phyloP scores from a whole-genome alignment of 30 jellyfish, hydroid and myxozoan genomes.

The Hydractinia symbiolongicarpus region DNA sequence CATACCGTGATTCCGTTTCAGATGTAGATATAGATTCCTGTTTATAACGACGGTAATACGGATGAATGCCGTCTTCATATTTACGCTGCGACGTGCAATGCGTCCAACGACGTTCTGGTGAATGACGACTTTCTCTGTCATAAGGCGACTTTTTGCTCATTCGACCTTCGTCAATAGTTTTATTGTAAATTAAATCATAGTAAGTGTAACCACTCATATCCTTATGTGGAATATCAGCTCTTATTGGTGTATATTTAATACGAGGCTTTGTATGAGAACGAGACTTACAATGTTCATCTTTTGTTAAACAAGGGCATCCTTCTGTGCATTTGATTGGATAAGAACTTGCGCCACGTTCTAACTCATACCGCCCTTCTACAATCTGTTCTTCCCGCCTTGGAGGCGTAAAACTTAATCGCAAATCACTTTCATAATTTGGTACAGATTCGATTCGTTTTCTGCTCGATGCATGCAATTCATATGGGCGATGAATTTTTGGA shows the following conservation, averaged over 20 bases:
- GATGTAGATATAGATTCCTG: not conserved
- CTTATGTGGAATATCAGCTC: not conserved
- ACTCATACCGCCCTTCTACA: no score
- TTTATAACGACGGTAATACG: not conserved
- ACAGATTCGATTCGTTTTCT: constrained; percentile 14
- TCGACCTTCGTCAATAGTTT: no score
- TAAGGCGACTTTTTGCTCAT: not conserved
- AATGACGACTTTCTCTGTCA: not conserved
- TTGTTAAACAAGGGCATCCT: not conserved
- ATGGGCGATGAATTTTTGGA: not conserved
- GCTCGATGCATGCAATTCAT: not conserved
- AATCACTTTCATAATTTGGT: not conserved
- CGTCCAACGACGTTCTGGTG: not conserved
- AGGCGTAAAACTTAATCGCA: no score
- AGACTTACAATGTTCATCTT: not conserved
- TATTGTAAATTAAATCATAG: no score
- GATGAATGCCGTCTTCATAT: not conserved
- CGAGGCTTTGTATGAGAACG: constrained; percentile 4
- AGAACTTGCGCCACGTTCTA: no score
- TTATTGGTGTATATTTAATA: constrained; percentile 1
- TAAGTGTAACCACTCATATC: not conserved
- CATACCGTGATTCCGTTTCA: not conserved
- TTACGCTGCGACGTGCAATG: not conserved
- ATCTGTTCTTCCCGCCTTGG: no score
- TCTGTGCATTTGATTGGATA: not conserved